phyloP scores from a whole-genome alignment of 2,797 vertebrate species.

The Ceyx erithaca region DNA sequence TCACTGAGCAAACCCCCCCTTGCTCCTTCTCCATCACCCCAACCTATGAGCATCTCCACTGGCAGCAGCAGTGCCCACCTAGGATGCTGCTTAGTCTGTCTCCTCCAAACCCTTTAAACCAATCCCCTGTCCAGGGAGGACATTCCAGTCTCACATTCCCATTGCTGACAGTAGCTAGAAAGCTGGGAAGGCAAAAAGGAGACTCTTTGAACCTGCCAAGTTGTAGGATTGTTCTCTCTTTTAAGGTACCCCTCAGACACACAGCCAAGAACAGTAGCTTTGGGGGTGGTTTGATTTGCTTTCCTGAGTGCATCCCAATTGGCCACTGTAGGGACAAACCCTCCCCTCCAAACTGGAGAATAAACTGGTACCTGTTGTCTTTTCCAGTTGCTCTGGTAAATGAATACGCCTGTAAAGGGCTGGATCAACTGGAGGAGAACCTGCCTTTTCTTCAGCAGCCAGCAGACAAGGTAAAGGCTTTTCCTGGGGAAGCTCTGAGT shows the following conservation, averaged over 20 bases:
- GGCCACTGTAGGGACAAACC: background rate
- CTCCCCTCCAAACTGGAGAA: background rate
- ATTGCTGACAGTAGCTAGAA: background rate
- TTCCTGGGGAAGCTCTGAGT: background rate
- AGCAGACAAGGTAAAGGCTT: conserved; percentile 75
- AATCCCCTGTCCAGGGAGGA: too few species aligned
- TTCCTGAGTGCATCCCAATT: background rate
- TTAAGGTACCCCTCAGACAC: background rate
- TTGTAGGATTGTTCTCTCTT: background rate
- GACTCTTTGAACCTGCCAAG: background rate
- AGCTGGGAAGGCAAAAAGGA: background rate
- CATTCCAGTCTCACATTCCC: background rate
- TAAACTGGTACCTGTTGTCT: background rate
- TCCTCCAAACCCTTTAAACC: background rate
- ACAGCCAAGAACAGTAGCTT: background rate
- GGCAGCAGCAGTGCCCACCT: background rate
- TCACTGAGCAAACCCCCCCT: background rate
- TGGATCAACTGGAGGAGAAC: conserved; percentile 80
- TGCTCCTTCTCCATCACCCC: accelerated
- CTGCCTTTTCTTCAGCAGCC: conserved; percentile 79
- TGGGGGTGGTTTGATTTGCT: background rate
- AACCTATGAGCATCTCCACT: background rate
- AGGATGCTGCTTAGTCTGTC: background rate
- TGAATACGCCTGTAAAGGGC: conserved; percentile 74
- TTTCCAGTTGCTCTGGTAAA: conserved; percentile 74